Percentiles rank a stretch among this genome's conserved stretches.
Conservation (phyloP, 2,888 invertebrate species). For the Macrophya alboannulata region DNA sequence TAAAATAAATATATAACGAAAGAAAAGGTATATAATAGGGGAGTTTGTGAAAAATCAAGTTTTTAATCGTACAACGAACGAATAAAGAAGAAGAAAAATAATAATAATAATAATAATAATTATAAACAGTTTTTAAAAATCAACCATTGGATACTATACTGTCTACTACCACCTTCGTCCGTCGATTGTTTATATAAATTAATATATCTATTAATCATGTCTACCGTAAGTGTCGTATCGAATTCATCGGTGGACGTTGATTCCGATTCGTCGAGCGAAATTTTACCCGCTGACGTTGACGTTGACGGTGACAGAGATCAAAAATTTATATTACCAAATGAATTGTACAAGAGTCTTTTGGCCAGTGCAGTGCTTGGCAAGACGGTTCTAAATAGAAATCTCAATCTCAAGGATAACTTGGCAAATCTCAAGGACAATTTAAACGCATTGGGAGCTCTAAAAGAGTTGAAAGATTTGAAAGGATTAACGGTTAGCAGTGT, state of each 20-base stretch:
- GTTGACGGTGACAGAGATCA: constrained; percentile 70
- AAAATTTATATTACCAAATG: constrained; percentile 87
- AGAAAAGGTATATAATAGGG: constrained; percentile 21
- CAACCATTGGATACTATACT: background rate
- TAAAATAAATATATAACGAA: constrained; percentile 32
- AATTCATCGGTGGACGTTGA: constrained; percentile 79
- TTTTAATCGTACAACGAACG: background rate
- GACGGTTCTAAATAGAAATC: constrained; percentile 77
- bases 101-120: background rate
- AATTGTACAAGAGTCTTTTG: constrained; percentile 90
- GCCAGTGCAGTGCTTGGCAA: constrained; percentile 87
- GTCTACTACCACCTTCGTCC: background rate
- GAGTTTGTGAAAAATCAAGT: constrained; percentile 13
- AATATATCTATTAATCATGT: constrained; percentile 69
- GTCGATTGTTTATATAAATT: background rate
- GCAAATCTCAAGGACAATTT: constrained; percentile 76
- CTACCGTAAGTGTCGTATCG: constrained; percentile 77
- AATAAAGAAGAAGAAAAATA: constrained; percentile 2
- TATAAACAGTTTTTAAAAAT: background rate
- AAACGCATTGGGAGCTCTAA: constrained; percentile 76
- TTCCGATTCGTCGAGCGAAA: constrained; percentile 77
- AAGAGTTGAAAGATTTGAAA: constrained; percentile 77
- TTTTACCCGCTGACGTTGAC: constrained; percentile 67
- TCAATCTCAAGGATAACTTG: constrained; percentile 77
- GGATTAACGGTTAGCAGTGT: constrained; percentile 78